A percentile compares a stretch with the other conserved stretches of the same genome.
These are phyloP conservation scores for Jaculus jaculus DNA, from an alignment of 2,113 vertebrate genomes.

Conservation along the genomic window DNA sequence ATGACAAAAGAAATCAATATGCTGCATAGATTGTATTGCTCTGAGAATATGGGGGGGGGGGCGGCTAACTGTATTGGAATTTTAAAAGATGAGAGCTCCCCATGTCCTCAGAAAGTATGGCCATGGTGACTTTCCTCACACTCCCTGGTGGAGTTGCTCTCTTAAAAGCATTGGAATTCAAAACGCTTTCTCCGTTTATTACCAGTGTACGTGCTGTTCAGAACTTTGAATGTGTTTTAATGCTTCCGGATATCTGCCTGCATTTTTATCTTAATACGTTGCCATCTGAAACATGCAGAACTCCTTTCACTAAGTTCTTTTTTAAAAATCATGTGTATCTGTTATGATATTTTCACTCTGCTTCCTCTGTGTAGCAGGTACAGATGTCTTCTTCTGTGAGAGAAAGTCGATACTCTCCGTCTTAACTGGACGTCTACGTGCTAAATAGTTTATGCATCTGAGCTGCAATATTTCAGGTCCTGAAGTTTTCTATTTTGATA, in stretches of 20 bases:
- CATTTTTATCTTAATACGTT: slow-evolving; percentile 72
- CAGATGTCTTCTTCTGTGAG: background rate
- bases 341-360: slow-evolving; percentile 75
- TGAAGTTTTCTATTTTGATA: slow-evolving; percentile 55
- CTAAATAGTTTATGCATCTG: slow-evolving; percentile 45
- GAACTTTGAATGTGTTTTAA: slow-evolving; percentile 74
- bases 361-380: slow-evolving; percentile 18
- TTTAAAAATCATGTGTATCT: slow-evolving; percentile 77
- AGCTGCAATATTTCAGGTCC: slow-evolving; percentile 40
- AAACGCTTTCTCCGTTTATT: slow-evolving; percentile 78
- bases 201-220: slow-evolving; percentile 71
- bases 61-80: slow-evolving; percentile 80
- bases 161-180: slow-evolving; percentile 72
- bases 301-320: slow-evolving; percentile 63
- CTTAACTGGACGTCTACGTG: slow-evolving; percentile 43
- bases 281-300: slow-evolving; percentile 79
- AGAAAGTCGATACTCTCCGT: slow-evolving; percentile 26
- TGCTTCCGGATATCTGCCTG: slow-evolving; percentile 74
- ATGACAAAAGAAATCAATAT: slow-evolving; percentile 70
- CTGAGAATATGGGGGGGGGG: slow-evolving; percentile 49
- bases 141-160: slow-evolving; percentile 71
- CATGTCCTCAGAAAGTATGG: slow-evolving; percentile 75
- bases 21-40: slow-evolving; percentile 62
- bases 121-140: slow-evolving; percentile 62
- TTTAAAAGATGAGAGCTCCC: slow-evolving; percentile 60